Percentiles rank a stretch among this genome's conserved stretches.
These are phyloP conservation scores for Phalacrocorax aristotelis DNA, from an alignment of 2,113 vertebrate genomes.

Conservation along the genomic window DNA sequence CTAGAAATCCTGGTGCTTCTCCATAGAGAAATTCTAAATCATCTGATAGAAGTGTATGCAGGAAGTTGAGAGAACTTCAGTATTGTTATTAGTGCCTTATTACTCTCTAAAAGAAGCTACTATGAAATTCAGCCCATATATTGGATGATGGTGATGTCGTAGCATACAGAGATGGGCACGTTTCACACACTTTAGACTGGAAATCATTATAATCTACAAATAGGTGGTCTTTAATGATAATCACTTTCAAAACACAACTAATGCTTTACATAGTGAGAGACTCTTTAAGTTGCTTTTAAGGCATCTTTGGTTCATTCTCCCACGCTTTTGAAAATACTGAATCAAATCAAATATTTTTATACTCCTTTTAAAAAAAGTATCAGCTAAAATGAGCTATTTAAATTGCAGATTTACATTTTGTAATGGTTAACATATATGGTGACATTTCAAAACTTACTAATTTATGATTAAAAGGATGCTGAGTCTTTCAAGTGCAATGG, in stretches of 20 bases:
- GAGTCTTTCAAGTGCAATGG: not conserved
- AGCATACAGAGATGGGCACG: not conserved
- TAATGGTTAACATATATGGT: not conserved
- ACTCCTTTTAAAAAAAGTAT: not conserved
- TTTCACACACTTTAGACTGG: not conserved
- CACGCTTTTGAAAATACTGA: conserved; percentile 27
- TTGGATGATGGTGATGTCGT: not conserved
- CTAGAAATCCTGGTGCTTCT: not conserved
- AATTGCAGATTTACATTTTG: conserved; percentile 9
- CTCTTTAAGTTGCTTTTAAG: not conserved
- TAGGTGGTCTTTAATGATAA: not conserved
- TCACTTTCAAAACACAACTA: not conserved
- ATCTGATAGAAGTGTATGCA: not conserved
- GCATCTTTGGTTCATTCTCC: not conserved
- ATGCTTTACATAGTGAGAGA: not conserved
- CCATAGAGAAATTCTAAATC: not conserved
- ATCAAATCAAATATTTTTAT: conserved; percentile 33
- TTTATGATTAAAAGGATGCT: conserved; percentile 22
- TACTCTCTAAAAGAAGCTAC: not conserved
- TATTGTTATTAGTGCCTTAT: not conserved
- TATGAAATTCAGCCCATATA: not conserved
- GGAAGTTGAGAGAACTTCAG: not conserved
- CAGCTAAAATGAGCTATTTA: not conserved
- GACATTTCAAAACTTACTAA: conserved; percentile 37
- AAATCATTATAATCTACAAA: not conserved